Conservation (phyloP, 2,113 vertebrate genomes). For the Muntiacus reevesi region DNA sequence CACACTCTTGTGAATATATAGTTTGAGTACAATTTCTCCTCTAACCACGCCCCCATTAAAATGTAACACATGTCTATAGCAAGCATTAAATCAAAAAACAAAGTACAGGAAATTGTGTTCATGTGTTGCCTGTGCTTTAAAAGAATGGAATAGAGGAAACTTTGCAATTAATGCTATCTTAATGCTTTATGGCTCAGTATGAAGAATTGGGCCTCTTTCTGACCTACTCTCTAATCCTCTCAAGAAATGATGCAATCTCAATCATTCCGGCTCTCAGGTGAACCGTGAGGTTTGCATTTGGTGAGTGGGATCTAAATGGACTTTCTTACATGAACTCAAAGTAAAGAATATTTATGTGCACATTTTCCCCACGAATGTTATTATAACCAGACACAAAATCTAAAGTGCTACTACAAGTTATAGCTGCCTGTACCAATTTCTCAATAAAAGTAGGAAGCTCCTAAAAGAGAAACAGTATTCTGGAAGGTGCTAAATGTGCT, state of each 20-base stretch:
- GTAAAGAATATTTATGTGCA: not conserved
- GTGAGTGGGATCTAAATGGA: not conserved
- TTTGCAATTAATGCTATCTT: constrained; percentile 31
- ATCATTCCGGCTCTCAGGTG: not conserved
- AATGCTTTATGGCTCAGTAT: not conserved
- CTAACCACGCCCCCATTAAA: constrained; percentile 53
- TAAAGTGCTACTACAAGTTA: constrained; percentile 41
- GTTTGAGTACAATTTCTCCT: constrained; percentile 33
- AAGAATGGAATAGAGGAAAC: not conserved
- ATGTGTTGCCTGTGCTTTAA: not conserved
- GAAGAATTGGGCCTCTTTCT: not conserved
- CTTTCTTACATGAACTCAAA: constrained; percentile 39
- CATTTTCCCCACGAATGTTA: constrained; percentile 45
- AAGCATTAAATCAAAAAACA: constrained; percentile 66
- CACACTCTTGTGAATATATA: constrained; percentile 15
- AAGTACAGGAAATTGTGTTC: constrained; percentile 34
- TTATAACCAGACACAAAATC: constrained; percentile 44
- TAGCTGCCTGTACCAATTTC: constrained; percentile 26
- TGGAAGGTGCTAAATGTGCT: not conserved
- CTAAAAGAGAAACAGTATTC: not conserved
- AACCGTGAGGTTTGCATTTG: constrained; percentile 23
- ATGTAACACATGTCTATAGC: constrained; percentile 26
- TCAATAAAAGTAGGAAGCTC: not conserved
- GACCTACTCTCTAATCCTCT: not conserved
- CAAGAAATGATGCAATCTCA: not conserved